A percentile compares a stretch with the other conserved stretches of the same genome.
These are phyloP conservation scores for Sericinus montela DNA, from an alignment of 2,888 invertebrate species.

Conservation along the genomic window DNA sequence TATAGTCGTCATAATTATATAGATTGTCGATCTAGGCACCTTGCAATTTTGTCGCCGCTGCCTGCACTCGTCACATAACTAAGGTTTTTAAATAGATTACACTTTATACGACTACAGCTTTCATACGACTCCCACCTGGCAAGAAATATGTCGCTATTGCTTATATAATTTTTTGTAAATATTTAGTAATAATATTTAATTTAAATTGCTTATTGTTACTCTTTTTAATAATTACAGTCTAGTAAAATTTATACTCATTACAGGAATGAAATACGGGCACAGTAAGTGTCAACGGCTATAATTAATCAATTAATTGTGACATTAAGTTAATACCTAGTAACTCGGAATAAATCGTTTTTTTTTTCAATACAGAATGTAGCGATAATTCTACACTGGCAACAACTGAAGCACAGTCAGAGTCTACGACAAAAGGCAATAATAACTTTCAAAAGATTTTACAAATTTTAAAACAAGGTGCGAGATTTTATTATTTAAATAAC, in stretches of 20 bases:
- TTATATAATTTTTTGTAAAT: too few species aligned
- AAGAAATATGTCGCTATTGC: too few species aligned
- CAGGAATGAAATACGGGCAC: conserved; percentile 19
- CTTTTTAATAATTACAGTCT: background rate
- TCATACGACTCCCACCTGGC: too few species aligned
- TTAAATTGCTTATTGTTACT: background rate
- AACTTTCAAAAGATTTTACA: conserved; percentile 30
- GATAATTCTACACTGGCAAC: background rate
- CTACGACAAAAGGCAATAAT: conserved; percentile 9
- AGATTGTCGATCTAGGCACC: too few species aligned
- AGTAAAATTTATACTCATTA: background rate
- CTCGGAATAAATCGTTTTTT: conserved; percentile 2
- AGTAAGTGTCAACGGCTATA: conserved; percentile 14
- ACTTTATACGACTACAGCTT: too few species aligned
- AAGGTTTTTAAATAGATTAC: too few species aligned
- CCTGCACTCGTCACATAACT: too few species aligned
- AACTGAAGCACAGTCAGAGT: background rate
- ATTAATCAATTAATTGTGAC: conserved; percentile 13
- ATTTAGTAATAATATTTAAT: too few species aligned
- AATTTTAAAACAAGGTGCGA: conserved; percentile 33
- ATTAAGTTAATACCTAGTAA: conserved; percentile 7
- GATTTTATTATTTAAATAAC: background rate
- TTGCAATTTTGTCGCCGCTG: too few species aligned
- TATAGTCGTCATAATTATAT: too few species aligned
- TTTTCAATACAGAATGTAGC: conserved; percentile 13